Base-by-base conservation (phyloP, 2,888 invertebrate genomes). In the Ethmia dodecea region DNA sequence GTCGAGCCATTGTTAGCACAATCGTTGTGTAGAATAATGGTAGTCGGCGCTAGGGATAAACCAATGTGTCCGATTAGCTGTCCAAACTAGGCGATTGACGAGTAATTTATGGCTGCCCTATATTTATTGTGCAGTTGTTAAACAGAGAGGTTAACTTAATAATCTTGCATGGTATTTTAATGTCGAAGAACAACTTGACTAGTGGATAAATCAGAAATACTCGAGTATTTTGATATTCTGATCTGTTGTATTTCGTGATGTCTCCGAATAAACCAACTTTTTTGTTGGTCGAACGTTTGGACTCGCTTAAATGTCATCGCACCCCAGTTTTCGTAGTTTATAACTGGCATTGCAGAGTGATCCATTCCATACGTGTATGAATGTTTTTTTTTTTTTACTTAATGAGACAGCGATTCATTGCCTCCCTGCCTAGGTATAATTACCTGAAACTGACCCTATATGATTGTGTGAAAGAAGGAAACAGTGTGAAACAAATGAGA, bases 1-100 rank as follows among this genome's bases (percentile, higher is more conserved):
- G 43, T 39, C 32, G 30, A 28, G 12, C 22, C 11, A 38, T 33
- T 38, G 38, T 31, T 30, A 25, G 33, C 34, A 34, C 35, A 28
- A 26, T 41, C 30, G 24, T 33, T 11, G 11, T n/a, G n/a, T n/a
- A n/a, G n/a, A 20, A 31, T 28, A 33, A 36, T 32, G 33, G 32
- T 13, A 14, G 32, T 36, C 28, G 36, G 32, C 36, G 10, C 13
- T 35, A 18, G 35, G 18, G 15, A 28, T 5, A 14, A 28, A 12
- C 15, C 28, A 10, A 28, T 27, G n/a, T 24, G 28, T 28, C 25
- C 15, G 14, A 30, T 35, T 18, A 14, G 16, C 25, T 25, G 26
- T 25, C 34, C 34, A 35, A 35, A 32, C 30, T 29, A 14, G 30
- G 9, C 15, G 25, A 31, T 35, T 35, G 18, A 6, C 25, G 5